phyloP scores from a whole-genome alignment of 2,113 vertebrate genomes.

The Gila orcuttii region DNA sequence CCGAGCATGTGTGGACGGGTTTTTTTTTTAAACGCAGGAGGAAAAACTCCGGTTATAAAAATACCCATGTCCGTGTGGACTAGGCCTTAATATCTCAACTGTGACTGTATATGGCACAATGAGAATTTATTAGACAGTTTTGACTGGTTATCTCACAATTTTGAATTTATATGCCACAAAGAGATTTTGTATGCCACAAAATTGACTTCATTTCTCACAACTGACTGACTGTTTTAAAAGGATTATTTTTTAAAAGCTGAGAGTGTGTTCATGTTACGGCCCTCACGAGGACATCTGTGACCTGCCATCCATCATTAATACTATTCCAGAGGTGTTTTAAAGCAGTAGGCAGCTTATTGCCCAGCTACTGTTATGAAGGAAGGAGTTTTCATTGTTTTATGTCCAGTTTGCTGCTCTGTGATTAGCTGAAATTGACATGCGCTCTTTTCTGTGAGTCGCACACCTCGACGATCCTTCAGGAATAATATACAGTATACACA shows the following conservation, averaged over 20 bases:
- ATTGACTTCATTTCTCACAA: neutral
- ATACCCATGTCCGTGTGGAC: too few relatives aligned
- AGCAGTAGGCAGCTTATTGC: neutral
- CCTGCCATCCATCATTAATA: neutral
- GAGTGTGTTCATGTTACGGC: neutral
- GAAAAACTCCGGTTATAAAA: too few relatives aligned
- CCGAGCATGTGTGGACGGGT: too few relatives aligned
- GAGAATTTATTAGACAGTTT: neutral
- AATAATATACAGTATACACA: neutral
- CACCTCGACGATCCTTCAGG: neutral
- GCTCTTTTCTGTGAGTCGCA: neutral
- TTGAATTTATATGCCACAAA: neutral
- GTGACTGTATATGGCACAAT: neutral
- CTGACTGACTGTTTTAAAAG: too few relatives aligned
- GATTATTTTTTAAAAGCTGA: neutral
- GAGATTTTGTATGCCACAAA: neutral
- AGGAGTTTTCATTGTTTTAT: neutral
- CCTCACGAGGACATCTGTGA: constrained; percentile 9
- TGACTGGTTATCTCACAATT: neutral
- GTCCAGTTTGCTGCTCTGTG: neutral
- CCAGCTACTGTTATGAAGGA: neutral
- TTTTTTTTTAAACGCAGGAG: too few relatives aligned
- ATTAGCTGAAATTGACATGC: neutral
- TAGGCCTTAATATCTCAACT: neutral
- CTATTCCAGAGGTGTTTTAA: neutral